A percentile compares a stretch with the other conserved stretches of the same genome.
phyloP scores from a whole-genome alignment of 2,888 invertebrate species.

The Nomada fucata region DNA sequence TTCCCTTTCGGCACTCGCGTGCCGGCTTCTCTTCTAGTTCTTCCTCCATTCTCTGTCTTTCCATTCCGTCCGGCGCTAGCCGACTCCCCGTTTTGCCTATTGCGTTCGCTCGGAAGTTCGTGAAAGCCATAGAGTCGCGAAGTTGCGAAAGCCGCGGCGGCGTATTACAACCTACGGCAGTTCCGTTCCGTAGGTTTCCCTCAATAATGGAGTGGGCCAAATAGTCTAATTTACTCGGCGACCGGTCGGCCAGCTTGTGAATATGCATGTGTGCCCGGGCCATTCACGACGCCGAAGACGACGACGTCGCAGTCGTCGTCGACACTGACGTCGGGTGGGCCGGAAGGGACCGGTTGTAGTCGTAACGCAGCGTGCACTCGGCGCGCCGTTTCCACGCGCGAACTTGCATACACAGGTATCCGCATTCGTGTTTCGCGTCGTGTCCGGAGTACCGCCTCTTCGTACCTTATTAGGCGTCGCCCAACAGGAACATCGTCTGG shows the following conservation, averaged over 20 bases:
- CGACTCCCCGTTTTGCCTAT: constrained; percentile 5
- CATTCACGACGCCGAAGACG: constrained; percentile 47
- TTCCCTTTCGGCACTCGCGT: background rate
- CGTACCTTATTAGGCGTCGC: constrained; percentile 76
- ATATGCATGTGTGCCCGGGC: constrained; percentile 70
- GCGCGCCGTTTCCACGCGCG: constrained; percentile 29
- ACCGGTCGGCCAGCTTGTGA: constrained; percentile 71
- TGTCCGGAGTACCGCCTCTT: constrained; percentile 62
- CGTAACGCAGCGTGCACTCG: constrained; percentile 24
- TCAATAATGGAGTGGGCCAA: constrained; percentile 76
- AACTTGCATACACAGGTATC: constrained; percentile 53
- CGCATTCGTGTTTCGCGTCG: constrained; percentile 45
- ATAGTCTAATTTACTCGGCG: constrained; percentile 77
- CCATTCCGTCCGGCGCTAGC: background rate
- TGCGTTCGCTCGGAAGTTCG: constrained; percentile 58
- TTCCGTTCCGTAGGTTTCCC: constrained; percentile 71
- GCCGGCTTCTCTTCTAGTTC: constrained; percentile 34
- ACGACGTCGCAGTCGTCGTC: constrained; percentile 46
- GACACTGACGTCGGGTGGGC: constrained; percentile 12
- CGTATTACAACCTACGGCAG: constrained; percentile 67
- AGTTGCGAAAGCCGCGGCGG: constrained; percentile 69
- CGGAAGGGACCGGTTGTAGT: constrained; percentile 43
- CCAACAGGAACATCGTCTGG: constrained; percentile 56
- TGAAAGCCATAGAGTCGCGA: constrained; percentile 67
- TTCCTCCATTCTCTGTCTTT: constrained; percentile 19